Base-by-base conservation (phyloP, 2,797 vertebrate species). In the Falco columbarius region DNA sequence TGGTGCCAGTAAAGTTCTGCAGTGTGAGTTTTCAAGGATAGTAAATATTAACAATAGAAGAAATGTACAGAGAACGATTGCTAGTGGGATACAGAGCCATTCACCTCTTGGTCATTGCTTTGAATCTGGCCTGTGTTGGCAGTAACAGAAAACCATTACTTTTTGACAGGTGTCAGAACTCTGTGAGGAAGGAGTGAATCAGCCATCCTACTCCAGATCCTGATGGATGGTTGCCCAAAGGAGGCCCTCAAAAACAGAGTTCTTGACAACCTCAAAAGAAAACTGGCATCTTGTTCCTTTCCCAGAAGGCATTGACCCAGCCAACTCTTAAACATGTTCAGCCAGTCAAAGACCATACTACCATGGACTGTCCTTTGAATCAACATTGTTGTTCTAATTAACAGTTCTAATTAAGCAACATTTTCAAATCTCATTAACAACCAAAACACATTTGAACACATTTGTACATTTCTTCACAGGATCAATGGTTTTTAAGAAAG, bases 11-110 rank as follows among this genome's bases (percentile, higher is more conserved):
- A 95, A 97, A 91, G 91, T 90, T 95, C 83, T 97, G 71, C 95
- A 97, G 94, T 47, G 92, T 88, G 81, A 80, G 66, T 81, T 93
- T 96, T 95, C 79, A 95, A 87, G 87, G 82, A 86, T 67, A 89
- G 94, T 87, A 96, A 97, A 98, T 96, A 92, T 89, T 93, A 93
- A 94, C 92, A 91, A 96, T 91, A 80, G 83, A 44, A 85, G 83
- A 96, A 93, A 94, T 71, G 89, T 63, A 38, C 38, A 66, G 52
- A 92, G 92, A 56, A 87, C 87, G 47, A 84, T 73, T 76, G 46
- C 52, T 95, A 89, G 96, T 89, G 87, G 67, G 82, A 90, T 89
- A 62, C 73, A 96, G 90, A 96, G 70, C 80, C 72, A 76, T 94
- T 79, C 66, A 59, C 72, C 72, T 80, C 86, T 67, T 7, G 22